phyloP scores from a whole-genome alignment of 2,113 vertebrate genomes.

The Erythrocercus mccallii region DNA sequence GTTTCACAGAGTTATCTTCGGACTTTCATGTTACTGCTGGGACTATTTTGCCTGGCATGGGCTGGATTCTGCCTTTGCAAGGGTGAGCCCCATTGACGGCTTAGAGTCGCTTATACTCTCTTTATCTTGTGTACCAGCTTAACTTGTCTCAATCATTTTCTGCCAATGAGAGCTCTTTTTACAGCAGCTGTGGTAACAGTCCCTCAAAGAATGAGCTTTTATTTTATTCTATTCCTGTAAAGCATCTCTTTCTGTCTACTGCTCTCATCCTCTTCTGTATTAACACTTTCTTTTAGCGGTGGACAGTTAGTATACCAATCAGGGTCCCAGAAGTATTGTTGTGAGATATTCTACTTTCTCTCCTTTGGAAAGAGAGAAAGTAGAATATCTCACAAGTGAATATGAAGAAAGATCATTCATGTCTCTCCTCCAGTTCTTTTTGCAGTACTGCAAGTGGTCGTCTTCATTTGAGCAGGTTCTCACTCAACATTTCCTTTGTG shows the following conservation, averaged over 20 bases:
- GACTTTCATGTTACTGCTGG: neutral
- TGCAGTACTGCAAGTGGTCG: neutral
- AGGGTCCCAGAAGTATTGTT: neutral
- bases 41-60: neutral
- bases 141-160: neutral
- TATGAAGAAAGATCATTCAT: neutral
- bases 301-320: neutral
- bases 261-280: neutral
- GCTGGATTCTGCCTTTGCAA: neutral
- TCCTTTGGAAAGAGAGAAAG: neutral
- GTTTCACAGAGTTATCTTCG: neutral
- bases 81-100: too few species aligned
- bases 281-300: neutral
- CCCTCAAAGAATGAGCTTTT: neutral
- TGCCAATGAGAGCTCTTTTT: neutral
- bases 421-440: neutral
- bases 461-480: neutral
- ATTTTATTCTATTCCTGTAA: neutral
- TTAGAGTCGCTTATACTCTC: neutral
- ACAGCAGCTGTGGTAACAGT: neutral
- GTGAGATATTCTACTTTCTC: too few species aligned
- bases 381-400: neutral
- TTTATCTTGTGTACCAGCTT: neutral
- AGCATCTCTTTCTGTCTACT: neutral
- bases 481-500: neutral